Evolutionary conservation across 2,888 invertebrate genomes (phyloP), one percentile per base, ranked within the genome.

Genomic region (Tholera decimalis): DNA sequence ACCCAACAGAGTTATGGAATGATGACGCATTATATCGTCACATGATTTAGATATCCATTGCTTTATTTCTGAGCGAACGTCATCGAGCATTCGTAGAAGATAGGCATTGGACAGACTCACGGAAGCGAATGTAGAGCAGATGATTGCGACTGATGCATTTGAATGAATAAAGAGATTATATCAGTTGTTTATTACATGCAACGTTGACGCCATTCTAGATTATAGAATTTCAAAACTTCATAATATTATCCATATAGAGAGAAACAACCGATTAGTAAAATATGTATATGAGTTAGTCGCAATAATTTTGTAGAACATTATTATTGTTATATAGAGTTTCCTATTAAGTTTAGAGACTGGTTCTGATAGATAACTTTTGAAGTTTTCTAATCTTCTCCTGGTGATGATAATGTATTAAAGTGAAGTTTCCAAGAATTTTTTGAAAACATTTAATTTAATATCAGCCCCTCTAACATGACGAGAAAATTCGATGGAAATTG

Each of bases 81-180:
- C 2, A 28, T 35, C 6, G 15, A 53, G 18, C 2, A 7, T 11
- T 49, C 8, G 8, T 39, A 61, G 0, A 20, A 60, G 46, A 37
- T 15, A 11, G 18, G 43, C 49, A 63, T 8, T 50, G 13, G 2
- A 37, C n/a, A 18, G 13, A 9, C 13, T 46, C 63, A 76, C 43
- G 77, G 72, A 63, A 50, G 24, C 39, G n/a, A 63, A 71, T 63
- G 28, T 73, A 24, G 77, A 73, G 24, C 59, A 73, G 73, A 59
- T 65, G 37, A 49, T 46, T 39, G 43, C 53, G 28, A 49, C 35
- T 73, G 77, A 55, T 73, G 77, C 71, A 76, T 74, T 46, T 59
- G n/a, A 66, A 68, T 59, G 46, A 24, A 39, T 50, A 22, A 47
- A 35, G 37, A 41, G 50, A 74, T 66, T 28, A 51, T 35, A 35